Base-by-base conservation (phyloP, 2,888 invertebrate genomes). In the Bombyx huttoni region DNA sequence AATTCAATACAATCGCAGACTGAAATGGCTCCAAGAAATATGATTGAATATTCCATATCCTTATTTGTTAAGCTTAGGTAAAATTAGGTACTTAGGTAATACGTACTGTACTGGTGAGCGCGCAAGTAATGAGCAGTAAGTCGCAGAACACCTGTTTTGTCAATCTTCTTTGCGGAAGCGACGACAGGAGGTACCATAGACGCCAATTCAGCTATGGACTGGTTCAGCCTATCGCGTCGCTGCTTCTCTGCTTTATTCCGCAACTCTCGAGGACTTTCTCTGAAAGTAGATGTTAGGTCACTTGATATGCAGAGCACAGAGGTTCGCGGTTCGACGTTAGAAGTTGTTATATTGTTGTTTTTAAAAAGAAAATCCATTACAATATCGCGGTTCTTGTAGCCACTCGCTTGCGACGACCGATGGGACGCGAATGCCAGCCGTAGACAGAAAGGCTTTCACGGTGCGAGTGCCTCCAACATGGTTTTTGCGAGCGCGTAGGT, bases 191-290 rank as follows among this genome's bases (percentile, higher is more conserved):
- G 96, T 54, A 97, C 94, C 73, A 96, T 91, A 3, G 91, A 86
- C 1, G 96, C 94, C 69, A 98, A 87, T 70, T 95, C 93, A 34
- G 92, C 91, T 59, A 98, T 95, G 61, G 93, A 94, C 54, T 92
- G 91, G 81, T 97, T 97, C 60, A 98, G 87, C 73, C 94, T 94
- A 75, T 97, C 96, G 12, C 98, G 91, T 33, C 98, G 90, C 81
- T 94, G 92, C 81, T 98, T 98, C 78, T 98, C 98, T 1, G 96
- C 96, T 70, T 92, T 90, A 78, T 97, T 97, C 56, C 97, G 91
- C 61, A 93, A 91, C 70, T 94, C 93, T 47, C 96, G 91, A 51
- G 85, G 78, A 47, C 64, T 84, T 3, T 79, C 78, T 53, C 86
- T 86, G 70, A 7, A 52, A 52, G 14, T 40, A 40, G 12, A 40